Evolutionary conservation across 30 jellyfish, hydroid and myxozoan genomes (phyloP).

Genomic region (Haliclystus octoradiatus): DNA sequence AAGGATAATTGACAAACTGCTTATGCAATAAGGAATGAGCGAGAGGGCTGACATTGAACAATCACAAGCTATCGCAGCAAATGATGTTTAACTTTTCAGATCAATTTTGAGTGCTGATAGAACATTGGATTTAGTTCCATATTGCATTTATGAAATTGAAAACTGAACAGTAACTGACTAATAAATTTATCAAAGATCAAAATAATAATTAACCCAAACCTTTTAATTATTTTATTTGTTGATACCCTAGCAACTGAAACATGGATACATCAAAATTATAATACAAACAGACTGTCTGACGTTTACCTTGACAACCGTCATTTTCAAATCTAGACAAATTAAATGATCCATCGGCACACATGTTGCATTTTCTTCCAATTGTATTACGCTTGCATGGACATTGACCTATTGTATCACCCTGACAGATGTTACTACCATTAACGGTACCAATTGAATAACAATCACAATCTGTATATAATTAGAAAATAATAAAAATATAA

Average conservation of each 20-base stretch:
- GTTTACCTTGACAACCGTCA: conserved; percentile 66
- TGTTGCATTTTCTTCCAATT: conserved; percentile 42
- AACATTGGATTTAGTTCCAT: too few species aligned
- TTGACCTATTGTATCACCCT: conserved; percentile 26
- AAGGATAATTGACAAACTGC: too few species aligned
- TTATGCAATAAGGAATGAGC: too few species aligned
- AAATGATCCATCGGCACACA: conserved; percentile 41
- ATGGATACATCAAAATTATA: neutral
- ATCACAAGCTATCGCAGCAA: too few species aligned
- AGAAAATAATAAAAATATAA: too few species aligned
- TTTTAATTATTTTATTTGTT: too few species aligned
- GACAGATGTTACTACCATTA: conserved; percentile 48
- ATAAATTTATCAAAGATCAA: too few species aligned
- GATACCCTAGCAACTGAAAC: neutral
- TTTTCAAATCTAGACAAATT: conserved; percentile 27
- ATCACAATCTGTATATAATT: conserved; percentile 13
- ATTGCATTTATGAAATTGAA: too few species aligned
- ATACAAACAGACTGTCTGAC: neutral
- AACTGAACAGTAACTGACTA: neutral
- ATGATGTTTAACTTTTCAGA: too few species aligned
- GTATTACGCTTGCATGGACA: conserved; percentile 71
- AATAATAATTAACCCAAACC: too few species aligned
- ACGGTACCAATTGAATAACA: conserved; percentile 62
- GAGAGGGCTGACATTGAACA: too few species aligned
- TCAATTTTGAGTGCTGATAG: too few species aligned